Evolutionary conservation across 2,888 invertebrate genomes (phyloP).

Genomic region (Eilema depressum): DNA sequence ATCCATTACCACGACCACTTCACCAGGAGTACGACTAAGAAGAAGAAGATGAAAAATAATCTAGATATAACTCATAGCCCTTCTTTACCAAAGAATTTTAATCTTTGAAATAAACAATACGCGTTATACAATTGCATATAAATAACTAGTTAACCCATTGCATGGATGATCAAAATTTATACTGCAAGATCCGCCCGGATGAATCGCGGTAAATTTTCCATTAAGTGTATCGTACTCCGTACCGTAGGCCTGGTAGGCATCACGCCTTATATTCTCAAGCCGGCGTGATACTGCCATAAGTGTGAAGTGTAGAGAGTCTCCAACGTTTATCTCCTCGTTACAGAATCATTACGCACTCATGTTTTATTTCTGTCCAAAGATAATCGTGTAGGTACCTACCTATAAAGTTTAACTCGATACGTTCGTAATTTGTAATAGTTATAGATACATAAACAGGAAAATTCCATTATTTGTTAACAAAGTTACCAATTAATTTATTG

Average conservation of each 20-base stretch:
- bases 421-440: neutral
- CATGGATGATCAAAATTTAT: too few species aligned
- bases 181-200: too few species aligned
- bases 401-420: neutral
- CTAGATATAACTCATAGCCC: too few species aligned
- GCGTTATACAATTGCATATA: too few species aligned
- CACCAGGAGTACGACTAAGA: too few species aligned
- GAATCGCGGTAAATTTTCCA: too few species aligned
- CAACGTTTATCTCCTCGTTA: neutral
- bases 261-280: neutral
- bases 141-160: too few species aligned
- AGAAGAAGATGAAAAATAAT: too few species aligned
- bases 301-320: neutral
- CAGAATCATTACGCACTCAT: neutral
- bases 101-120: too few species aligned
- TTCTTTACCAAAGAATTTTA: too few species aligned
- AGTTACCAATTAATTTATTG: neutral
- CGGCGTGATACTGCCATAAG: neutral
- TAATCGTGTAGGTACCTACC: neutral
- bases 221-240: too few species aligned
- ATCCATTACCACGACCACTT: too few species aligned
- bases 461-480: neutral
- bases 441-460: constrained; percentile 8
- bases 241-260: neutral
- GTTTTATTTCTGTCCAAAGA: neutral